Evolutionary conservation across 2,888 invertebrate genomes (phyloP).

Genomic region (Rhagophthalmus giganteus): DNA sequence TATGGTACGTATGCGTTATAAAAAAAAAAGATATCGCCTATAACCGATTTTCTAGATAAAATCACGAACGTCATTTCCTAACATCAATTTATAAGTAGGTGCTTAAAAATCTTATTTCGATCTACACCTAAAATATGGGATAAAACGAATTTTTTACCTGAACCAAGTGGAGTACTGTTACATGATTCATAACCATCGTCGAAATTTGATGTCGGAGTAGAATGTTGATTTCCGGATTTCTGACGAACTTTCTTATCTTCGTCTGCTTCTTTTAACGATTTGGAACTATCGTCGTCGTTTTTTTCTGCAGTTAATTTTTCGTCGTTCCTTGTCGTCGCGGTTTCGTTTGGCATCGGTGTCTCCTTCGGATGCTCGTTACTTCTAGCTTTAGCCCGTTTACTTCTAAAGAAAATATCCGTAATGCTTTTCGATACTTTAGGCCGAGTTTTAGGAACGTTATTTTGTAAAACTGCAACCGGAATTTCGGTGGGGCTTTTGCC

Average conservation of each 20-base stretch:
- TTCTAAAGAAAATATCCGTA: constrained; percentile 37
- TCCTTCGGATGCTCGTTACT: constrained; percentile 2
- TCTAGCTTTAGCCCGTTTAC: constrained; percentile 15
- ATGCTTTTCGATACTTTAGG: constrained; percentile 44
- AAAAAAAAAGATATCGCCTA: too few relatives aligned
- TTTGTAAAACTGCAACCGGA: constrained; percentile 37
- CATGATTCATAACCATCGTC: constrained; percentile 71
- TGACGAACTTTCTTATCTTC: constrained; percentile 30
- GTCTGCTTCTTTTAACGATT: constrained; percentile 24
- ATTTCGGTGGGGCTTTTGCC: constrained; percentile 48
- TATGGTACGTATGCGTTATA: too few relatives aligned
- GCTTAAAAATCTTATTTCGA: constrained; percentile 9
- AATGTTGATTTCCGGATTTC: constrained; percentile 38
- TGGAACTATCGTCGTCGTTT: constrained; percentile 31
- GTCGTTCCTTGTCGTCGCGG: constrained; percentile 26
- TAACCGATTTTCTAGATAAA: too few relatives aligned
- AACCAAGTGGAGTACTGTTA: constrained; percentile 67
- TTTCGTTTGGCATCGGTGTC: constrained; percentile 8
- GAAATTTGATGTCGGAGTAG: constrained; percentile 55
- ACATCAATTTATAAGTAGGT: constrained; percentile 10
- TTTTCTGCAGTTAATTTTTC: constrained; percentile 25
- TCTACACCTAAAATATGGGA: constrained; percentile 3
- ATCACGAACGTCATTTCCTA: too few relatives aligned
- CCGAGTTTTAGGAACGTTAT: constrained; percentile 38
- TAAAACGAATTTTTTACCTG: constrained; percentile 54